These are phyloP conservation scores for Drosophila dunni DNA, from an alignment of 1,140 invertebrate genomes.

Conservation along the genomic window DNA sequence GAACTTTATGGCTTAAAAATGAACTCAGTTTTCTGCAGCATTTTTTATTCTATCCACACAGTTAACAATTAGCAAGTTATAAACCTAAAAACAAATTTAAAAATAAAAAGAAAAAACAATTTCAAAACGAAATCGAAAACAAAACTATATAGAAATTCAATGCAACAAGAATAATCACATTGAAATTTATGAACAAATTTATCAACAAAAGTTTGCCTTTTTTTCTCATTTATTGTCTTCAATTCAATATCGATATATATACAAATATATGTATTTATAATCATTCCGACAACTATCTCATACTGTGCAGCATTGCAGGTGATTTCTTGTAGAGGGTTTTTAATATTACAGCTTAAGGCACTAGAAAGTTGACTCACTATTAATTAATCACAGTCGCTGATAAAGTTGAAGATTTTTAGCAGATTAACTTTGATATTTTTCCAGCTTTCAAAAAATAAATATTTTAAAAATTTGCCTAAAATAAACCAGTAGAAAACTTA, in stretches of 20 bases:
- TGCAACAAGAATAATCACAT: conserved; percentile 84
- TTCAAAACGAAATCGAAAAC: conserved; percentile 34
- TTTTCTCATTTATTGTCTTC: not conserved
- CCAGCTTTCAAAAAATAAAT: no score
- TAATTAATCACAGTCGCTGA: no score
- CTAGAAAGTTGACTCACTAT: not conserved
- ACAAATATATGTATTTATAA: not conserved
- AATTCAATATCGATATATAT: not conserved
- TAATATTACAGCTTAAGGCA: not conserved
- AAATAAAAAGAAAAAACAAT: conserved; percentile 26
- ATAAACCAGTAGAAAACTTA: no score
- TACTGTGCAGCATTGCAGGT: not conserved
- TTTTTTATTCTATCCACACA: conserved; percentile 26
- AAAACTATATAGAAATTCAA: conserved; percentile 74
- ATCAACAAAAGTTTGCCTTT: not conserved
- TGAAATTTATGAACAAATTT: conserved; percentile 49
- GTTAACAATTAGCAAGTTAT: conserved; percentile 28
- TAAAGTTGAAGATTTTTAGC: no score
- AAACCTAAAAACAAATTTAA: conserved; percentile 11
- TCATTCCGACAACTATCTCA: not conserved
- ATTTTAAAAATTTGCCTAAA: no score
- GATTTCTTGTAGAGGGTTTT: not conserved
- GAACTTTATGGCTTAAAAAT: not conserved
- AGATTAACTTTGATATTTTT: no score
- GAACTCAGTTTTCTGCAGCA: not conserved